Conservation (phyloP, 2,888 invertebrate genomes). For the Nomada goodeniana region DNA sequence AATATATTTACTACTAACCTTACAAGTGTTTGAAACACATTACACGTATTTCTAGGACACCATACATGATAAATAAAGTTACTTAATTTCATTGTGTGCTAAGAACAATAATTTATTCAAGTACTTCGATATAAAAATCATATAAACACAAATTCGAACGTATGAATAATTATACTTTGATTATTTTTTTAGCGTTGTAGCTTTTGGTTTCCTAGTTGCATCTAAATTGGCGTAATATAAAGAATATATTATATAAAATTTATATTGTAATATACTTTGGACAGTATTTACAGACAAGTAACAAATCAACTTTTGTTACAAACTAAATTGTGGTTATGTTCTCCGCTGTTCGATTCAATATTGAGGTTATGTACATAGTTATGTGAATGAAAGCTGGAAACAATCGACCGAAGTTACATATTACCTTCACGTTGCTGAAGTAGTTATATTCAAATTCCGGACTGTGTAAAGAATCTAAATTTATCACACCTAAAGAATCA, state of each 20-base stretch:
- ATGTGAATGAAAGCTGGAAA: not conserved
- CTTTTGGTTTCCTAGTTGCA: not conserved
- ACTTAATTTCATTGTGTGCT: slow-evolving; percentile 25
- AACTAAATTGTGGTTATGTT: not conserved
- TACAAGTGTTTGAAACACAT: slow-evolving; percentile 1
- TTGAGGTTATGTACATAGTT: not conserved
- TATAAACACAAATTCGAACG: not conserved
- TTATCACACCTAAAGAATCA: not conserved
- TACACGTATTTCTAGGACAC: not conserved
- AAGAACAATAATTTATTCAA: not conserved
- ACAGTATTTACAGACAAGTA: not conserved
- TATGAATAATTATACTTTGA: not conserved
- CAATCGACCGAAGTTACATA: not conserved
- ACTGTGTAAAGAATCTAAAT: not conserved
- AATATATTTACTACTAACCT: slow-evolving; percentile 38
- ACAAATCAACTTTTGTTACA: not conserved
- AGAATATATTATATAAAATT: not conserved
- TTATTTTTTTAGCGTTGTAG: not conserved
- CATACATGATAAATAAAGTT: slow-evolving; percentile 14
- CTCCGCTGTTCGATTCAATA: not conserved
- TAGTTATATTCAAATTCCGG: not conserved
- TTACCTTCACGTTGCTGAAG: not conserved
- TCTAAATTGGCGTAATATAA: not conserved
- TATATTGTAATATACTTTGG: not conserved
- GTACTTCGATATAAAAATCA: not conserved